phyloP scores from a whole-genome alignment of 2,113 vertebrate species.

The Collichthys lucidus region DNA sequence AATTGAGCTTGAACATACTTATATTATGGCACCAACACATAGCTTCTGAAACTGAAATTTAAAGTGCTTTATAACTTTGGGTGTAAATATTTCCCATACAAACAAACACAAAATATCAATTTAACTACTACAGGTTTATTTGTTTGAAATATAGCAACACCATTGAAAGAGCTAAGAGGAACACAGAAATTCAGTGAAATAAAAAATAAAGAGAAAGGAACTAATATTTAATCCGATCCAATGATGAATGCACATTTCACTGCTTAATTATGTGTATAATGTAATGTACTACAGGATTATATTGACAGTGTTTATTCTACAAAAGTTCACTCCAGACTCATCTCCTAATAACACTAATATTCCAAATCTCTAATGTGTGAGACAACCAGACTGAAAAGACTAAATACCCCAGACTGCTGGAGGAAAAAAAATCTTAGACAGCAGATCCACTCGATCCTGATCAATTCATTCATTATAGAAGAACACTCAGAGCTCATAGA shows the following conservation, averaged over 20 bases:
- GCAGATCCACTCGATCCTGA: not conserved
- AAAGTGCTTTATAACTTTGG: too few species aligned
- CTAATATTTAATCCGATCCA: not conserved
- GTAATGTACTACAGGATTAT: not conserved
- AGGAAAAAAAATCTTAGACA: not conserved
- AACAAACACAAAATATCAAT: too few species aligned
- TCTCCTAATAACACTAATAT: not conserved
- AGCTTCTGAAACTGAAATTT: not conserved
- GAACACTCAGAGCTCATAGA: not conserved
- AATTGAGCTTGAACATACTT: not conserved
- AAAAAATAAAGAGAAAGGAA: not conserved
- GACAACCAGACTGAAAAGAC: not conserved
- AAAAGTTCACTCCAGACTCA: not conserved
- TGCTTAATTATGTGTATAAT: not conserved
- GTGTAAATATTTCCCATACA: too few species aligned
- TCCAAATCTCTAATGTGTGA: not conserved
- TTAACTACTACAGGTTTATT: not conserved
- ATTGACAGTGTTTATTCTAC: not conserved
- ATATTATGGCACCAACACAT: not conserved
- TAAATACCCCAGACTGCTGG: not conserved
- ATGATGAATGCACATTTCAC: not conserved
- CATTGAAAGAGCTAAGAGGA: not conserved
- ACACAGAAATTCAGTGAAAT: too few species aligned
- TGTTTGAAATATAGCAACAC: not conserved
- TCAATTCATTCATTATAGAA: not conserved